Evolutionary conservation across 2,888 invertebrate species (phyloP).

Genomic region (Drosophila neonasuta): DNA sequence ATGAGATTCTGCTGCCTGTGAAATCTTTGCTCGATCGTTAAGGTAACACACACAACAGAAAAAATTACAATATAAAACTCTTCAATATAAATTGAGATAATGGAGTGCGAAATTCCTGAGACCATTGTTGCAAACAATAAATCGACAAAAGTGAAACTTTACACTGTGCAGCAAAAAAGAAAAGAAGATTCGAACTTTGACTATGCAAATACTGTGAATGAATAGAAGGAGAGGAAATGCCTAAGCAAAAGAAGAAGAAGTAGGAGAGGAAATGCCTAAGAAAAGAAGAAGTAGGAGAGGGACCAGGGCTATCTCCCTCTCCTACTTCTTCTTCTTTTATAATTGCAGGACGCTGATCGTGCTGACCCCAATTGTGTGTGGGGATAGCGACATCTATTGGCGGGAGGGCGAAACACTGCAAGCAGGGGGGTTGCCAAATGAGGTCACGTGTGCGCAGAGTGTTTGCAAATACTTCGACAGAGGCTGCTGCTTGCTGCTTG

Average conservation of each 20-base stretch:
- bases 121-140: slow-evolving; percentile 13
- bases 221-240: not conserved
- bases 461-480: slow-evolving; percentile 45
- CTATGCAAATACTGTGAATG: slow-evolving; percentile 21
- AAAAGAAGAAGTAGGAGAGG: no score
- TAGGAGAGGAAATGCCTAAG: no score
- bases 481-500: no score
- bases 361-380: slow-evolving; percentile 51
- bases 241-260: no score
- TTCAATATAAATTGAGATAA: slow-evolving; percentile 9
- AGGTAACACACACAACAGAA: slow-evolving; percentile 15
- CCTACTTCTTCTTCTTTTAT: slow-evolving; percentile 7
- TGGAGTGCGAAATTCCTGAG: slow-evolving; percentile 11
- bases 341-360: slow-evolving; percentile 47
- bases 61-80: not conserved
- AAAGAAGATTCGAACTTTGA: not conserved
- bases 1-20: slow-evolving; percentile 17
- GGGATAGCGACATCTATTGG: not conserved
- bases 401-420: not conserved
- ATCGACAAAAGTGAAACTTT: slow-evolving; percentile 21
- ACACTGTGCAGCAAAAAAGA: slow-evolving; percentile 12
- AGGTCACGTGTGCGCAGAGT: slow-evolving; percentile 67
- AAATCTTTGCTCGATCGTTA: slow-evolving; percentile 5
- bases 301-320: no score
- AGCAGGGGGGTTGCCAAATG: slow-evolving; percentile 55